Evolutionary conservation across 2,797 vertebrate species (phyloP).

Genomic region (Pseudopleuronectes americanus): DNA sequence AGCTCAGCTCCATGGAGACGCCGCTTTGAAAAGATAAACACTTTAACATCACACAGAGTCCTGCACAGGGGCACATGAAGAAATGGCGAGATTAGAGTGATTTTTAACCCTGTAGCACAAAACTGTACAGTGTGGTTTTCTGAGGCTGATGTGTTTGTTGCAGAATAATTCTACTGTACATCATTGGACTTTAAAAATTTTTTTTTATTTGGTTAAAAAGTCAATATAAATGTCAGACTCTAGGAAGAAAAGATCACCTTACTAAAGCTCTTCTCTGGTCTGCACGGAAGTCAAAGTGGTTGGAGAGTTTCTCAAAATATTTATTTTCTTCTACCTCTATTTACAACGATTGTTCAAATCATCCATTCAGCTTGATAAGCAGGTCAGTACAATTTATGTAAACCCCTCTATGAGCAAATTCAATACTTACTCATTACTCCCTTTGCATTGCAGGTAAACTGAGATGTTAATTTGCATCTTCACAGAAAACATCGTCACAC

Average conservation of each 20-base stretch:
- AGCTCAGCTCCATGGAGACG: slow-evolving; percentile 73
- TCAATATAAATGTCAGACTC: no score
- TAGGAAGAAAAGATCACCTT: no score
- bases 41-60: slow-evolving; percentile 32
- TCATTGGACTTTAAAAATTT: neutral
- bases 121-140: neutral
- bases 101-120: slow-evolving; percentile 10
- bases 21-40: slow-evolving; percentile 68
- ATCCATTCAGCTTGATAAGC: no score
- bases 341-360: no score
- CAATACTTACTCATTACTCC: no score
- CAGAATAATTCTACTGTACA: neutral
- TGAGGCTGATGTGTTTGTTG: neutral
- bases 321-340: neutral
- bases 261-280: no score
- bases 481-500: no score
- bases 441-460: no score
- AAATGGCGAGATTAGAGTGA: neutral
- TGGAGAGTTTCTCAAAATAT: neutral
- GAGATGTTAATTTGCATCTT: no score
- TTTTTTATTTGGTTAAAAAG: no score
- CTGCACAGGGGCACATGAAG: slow-evolving; percentile 4
- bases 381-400: no score
- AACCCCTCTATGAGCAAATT: neutral
- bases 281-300: no score